Evolutionary conservation across 2,888 invertebrate species (phyloP).

Genomic region (Stenoptilia bipunctidactyla): DNA sequence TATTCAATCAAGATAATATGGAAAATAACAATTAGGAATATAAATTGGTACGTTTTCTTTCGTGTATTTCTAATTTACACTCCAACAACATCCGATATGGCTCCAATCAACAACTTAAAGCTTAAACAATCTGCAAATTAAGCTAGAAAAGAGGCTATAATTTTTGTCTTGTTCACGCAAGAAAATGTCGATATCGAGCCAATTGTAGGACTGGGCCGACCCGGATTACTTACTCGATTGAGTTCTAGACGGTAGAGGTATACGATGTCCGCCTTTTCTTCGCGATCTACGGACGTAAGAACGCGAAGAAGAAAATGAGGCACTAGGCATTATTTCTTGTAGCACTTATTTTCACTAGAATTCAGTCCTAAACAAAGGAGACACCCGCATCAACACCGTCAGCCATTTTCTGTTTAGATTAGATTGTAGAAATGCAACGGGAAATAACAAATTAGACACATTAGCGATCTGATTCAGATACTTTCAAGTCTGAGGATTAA

Average conservation of each 20-base stretch:
- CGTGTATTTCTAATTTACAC: conserved; percentile 6
- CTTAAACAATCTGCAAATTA: too few relatives aligned
- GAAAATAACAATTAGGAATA: conserved; percentile 45
- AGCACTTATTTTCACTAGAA: conserved; percentile 66
- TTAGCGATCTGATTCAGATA: conserved; percentile 8
- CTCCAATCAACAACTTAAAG: too few relatives aligned
- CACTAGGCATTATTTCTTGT: conserved; percentile 89
- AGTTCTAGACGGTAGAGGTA: conserved; percentile 84
- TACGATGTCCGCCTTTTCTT: conserved; percentile 91
- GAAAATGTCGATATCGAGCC: conserved; percentile 38
- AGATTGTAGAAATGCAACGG: conserved; percentile 62
- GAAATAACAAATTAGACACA: conserved; percentile 21
- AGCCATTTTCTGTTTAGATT: conserved; percentile 85
- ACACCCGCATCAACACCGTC: conserved; percentile 83
- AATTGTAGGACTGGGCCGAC: conserved; percentile 45
- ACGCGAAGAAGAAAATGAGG: conserved; percentile 93
- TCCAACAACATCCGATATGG: too few relatives aligned
- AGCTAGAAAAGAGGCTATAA: not conserved
- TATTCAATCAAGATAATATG: conserved; percentile 32
- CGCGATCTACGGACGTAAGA: conserved; percentile 92
- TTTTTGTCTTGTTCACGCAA: conserved; percentile 10
- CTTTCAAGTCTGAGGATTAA: conserved; percentile 31
- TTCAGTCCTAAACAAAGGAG: conserved; percentile 84
- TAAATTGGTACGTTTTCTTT: too few relatives aligned
- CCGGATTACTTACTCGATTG: conserved; percentile 81